Evolutionary conservation across 2,888 invertebrate species (phyloP), one percentile per base, ranked within the genome.

Genomic region (Drosophila rellima): DNA sequence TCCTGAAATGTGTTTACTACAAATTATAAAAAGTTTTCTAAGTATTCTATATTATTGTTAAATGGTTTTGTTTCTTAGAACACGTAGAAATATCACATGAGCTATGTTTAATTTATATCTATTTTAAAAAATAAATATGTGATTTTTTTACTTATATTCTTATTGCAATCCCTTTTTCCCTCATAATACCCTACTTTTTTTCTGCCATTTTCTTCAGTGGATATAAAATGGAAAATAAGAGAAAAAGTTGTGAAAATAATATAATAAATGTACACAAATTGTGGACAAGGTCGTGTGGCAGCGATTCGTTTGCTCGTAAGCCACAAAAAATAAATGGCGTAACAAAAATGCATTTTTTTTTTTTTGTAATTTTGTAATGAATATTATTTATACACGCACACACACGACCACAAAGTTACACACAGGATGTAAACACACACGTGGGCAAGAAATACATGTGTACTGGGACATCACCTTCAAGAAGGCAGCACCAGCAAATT

Each of bases 281-380:
- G 62, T 40, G 51, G 65, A 47, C 42, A 54, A 73, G 73, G 75
- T 70, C 63, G 52, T 57, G 60, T 11, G 35, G 51, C 13, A 48
- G 64, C 42, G n/a, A 45, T 33, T 55, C 44, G 13, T 31, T 7
- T 5, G 54, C 61, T 47, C 26, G 64, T 37, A 62, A 48, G 54
- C 57, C 60, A 39, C 60, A 69, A 65, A 77, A 71, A 70, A 72
- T 72, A 73, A 78, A 69, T 68, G 65, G 48, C 51, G 67, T 64
- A 52, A 37, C 54, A 62, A 55, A 70, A 68, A 68, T 60, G n/a
- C n/a, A 55, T 63, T 67, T 26, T 29, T 29, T 29, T 10, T 29
- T 29, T 29, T 29, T 29, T 0, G 57, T 70, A 73, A 85, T 80
- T 78, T 78, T 71, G 64, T 78, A 85, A 85, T 80, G 80, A 80